A percentile compares a stretch with the other conserved stretches of the same genome.
phyloP scores from a whole-genome alignment of 2,113 vertebrate genomes.

The Syngnathus typhle region DNA sequence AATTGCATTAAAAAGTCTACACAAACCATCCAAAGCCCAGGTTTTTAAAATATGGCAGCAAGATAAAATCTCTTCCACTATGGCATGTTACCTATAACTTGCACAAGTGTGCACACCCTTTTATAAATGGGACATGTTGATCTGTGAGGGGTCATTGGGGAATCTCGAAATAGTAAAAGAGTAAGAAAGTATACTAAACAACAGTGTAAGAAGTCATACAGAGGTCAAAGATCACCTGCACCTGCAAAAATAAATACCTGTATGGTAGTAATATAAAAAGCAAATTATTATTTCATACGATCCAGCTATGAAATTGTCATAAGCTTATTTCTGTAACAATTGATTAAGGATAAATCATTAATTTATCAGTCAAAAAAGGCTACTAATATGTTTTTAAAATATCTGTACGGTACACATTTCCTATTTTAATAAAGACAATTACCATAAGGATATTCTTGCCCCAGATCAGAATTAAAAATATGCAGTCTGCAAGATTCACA shows the following conservation, averaged over 20 bases:
- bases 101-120: not conserved
- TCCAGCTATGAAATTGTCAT: too few relatives aligned
- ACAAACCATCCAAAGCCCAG: not conserved
- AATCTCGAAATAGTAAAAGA: too few relatives aligned
- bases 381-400: not conserved
- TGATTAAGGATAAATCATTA: not conserved
- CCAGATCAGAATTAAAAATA: not conserved
- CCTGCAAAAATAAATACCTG: too few relatives aligned
- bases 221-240: too few relatives aligned
- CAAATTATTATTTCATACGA: too few relatives aligned
- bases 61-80: not conserved
- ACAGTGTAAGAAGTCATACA: too few relatives aligned
- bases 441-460: not conserved
- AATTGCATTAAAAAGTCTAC: not conserved
- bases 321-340: too few relatives aligned
- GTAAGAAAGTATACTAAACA: too few relatives aligned
- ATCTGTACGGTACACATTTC: not conserved
- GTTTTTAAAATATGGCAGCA: not conserved
- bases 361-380: not conserved
- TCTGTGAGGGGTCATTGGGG: not conserved
- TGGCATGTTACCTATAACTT: not conserved
- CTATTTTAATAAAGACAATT: not conserved
- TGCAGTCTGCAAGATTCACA: not conserved
- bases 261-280: too few relatives aligned
- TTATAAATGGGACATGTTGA: not conserved